Evolutionary conservation across 2,113 vertebrate genomes (phyloP), one percentile per base, ranked within the genome.

Genomic region (Gallinago paraguaiae): DNA sequence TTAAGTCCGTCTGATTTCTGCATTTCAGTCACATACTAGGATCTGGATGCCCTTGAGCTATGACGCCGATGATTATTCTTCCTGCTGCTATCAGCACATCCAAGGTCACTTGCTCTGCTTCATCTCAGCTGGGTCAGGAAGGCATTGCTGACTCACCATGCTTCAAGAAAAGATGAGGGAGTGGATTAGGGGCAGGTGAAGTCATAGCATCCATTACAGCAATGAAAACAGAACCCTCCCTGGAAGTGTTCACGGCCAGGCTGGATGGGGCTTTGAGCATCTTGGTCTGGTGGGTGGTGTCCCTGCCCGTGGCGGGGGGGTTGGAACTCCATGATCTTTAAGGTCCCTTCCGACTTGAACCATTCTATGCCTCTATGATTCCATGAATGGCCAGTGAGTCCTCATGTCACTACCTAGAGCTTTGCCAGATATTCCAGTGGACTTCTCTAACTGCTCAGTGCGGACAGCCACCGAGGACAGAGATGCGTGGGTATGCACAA

Each of bases 131-230:
- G 74, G 82, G 86, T 95, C 86, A 86, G 88, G 72, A 90, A 75
- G 46, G 56, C 86, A 67, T 17, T 94, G 96, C 95, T 96, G 96
- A 97, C 89, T 97, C 94, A 94, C 60, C 25, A 1, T 31, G 57
- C 77, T 95, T 51, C 61, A 83, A 51, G 68, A 75, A 84, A 93
- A 59, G 11, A 70, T 22, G 5, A 1, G 0, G 10, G 20, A 1
- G 13, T 5, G 19, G 31, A n/a, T 57, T 65, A 60, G 31, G n/a
- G n/a, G 31, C 63, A 80, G 50, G 16, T 75, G 82, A 79, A 94
- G 20, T 57, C 30, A 69, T 18, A 53, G 15, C 25, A 53, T 65
- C 50, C n/a, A 35, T 70, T 82, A 54, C 5, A 81, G 35, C 35
- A 94, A 25, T 31, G 69, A 17, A 85, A 91, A 37, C 22, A 77